Conservation (phyloP, 2,797 vertebrate genomes). For the Girardinus metallicus region DNA sequence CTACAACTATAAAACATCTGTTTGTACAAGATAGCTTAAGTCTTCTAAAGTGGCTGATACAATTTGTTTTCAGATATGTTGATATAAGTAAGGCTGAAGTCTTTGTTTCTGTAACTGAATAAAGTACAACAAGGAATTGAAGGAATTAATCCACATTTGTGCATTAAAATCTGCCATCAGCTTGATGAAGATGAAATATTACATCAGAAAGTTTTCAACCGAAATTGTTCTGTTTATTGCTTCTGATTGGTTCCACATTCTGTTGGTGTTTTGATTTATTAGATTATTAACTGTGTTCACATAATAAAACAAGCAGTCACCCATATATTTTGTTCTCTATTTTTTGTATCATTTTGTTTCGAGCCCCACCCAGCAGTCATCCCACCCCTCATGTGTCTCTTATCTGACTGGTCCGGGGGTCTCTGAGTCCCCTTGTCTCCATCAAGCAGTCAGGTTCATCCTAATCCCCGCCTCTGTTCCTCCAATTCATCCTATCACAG, state of each 20-base stretch:
- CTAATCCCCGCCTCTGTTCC: slow-evolving; percentile 50
- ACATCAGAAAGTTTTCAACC: background rate
- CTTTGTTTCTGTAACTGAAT: background rate
- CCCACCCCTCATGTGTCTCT: background rate
- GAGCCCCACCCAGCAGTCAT: slow-evolving; percentile 5
- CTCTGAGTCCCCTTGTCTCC: slow-evolving; percentile 46
- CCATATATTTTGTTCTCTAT: background rate
- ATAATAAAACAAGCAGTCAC: background rate
- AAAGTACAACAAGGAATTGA: background rate
- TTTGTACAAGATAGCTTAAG: background rate
- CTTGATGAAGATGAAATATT: background rate
- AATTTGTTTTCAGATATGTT: background rate
- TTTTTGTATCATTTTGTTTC: slow-evolving; percentile 6
- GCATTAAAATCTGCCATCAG: background rate
- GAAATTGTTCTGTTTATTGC: background rate
- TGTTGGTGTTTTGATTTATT: background rate
- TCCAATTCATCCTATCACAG: slow-evolving; percentile 66
- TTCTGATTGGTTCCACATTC: background rate
- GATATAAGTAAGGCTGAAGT: background rate
- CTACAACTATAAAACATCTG: background rate
- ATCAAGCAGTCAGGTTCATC: slow-evolving; percentile 50
- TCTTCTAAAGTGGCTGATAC: background rate
- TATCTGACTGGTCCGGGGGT: slow-evolving; percentile 31
- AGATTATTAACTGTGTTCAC: background rate
- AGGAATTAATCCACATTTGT: background rate